Evolutionary conservation across 2,888 invertebrate species (phyloP).

Genomic region (Netelia inedita): DNA sequence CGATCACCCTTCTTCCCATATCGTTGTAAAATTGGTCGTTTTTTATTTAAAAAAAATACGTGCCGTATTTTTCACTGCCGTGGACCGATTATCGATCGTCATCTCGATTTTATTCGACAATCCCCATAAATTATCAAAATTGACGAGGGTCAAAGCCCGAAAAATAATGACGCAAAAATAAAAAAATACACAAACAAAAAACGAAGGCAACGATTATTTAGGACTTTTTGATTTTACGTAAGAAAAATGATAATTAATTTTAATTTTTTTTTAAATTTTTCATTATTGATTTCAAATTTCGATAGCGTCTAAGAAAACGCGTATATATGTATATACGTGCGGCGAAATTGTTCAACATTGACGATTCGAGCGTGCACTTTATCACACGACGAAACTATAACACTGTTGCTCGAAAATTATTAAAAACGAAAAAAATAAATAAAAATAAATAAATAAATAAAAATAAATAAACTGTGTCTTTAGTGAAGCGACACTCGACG

Average conservation of each 20-base stretch:
- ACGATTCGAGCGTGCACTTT: conserved; percentile 45
- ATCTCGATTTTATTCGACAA: conserved; percentile 62
- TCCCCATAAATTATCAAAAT: conserved; percentile 56
- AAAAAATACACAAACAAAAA: conserved; percentile 17
- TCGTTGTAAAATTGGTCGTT: conserved; percentile 48
- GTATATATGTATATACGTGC: conserved; percentile 35
- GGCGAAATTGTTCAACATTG: conserved; percentile 38
- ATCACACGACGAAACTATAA: conserved; percentile 41
- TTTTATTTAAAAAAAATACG: conserved; percentile 7
- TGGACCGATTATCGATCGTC: conserved; percentile 52
- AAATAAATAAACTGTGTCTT: conserved; percentile 49
- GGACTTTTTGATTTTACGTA: neutral
- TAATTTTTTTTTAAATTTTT: conserved; percentile 14
- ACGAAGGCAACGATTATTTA: conserved; percentile 47
- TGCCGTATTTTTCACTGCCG: conserved; percentile 67
- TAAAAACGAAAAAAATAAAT: neutral
- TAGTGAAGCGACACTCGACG: conserved; percentile 67
- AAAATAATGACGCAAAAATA: neutral
- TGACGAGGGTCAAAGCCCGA: conserved; percentile 1
- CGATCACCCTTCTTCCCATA: conserved; percentile 12
- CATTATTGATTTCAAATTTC: conserved; percentile 25
- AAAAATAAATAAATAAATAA: neutral
- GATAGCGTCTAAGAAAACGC: conserved; percentile 56
- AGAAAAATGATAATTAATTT: conserved; percentile 33
- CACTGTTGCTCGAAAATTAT: conserved; percentile 29